Base-by-base conservation (phyloP, 2,888 invertebrate species). In the Papilio demoleus region DNA sequence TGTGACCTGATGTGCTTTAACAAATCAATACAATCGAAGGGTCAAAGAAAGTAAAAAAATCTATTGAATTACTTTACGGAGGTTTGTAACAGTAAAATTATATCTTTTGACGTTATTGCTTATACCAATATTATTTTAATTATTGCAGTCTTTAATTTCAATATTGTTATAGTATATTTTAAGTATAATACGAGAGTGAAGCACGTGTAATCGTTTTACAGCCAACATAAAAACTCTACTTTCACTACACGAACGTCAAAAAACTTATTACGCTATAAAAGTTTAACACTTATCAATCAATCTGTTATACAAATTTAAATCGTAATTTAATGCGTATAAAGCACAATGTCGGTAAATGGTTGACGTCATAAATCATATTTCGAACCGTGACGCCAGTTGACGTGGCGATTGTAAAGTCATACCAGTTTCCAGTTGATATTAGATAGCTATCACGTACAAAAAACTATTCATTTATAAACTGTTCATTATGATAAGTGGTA, bases 401-500 rank as follows among this genome's bases (percentile, higher is more conserved):
- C 82, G 81, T n/a, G 86, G 85, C 81, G 78, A 73, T 74, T 78
- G 72, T 83, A 79, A 79, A 76, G 70, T 76, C 76, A 81, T 80
- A 84, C 78, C 80, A 76, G 78, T 77, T 81, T 83, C 77, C 74
- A 81, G 83, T 83, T 84, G 85, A 83, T 81, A 79, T 75, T 77
- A 79, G 84, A 87, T 86, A 83, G 85, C 82, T 79, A 80, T 69
- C 69, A 36, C 40, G 78, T 78, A 75, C 74, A 83, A 85, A 86
- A 80, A 83, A 82, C 79, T 81, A 83, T 86, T 85, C 83, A 86
- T 86, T 82, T 86, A 76, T 38, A 64, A 84, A 88, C 87, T 84
- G 83, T 83, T 79, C 82, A 76, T 81, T 81, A 80, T 83, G 83
- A 82, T 80, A 83, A 75, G 75, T 76, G 80, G 74, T 71, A 75